Conservation (phyloP, 2,113 vertebrate genomes). For the Epinephelus cyanopodus region DNA sequence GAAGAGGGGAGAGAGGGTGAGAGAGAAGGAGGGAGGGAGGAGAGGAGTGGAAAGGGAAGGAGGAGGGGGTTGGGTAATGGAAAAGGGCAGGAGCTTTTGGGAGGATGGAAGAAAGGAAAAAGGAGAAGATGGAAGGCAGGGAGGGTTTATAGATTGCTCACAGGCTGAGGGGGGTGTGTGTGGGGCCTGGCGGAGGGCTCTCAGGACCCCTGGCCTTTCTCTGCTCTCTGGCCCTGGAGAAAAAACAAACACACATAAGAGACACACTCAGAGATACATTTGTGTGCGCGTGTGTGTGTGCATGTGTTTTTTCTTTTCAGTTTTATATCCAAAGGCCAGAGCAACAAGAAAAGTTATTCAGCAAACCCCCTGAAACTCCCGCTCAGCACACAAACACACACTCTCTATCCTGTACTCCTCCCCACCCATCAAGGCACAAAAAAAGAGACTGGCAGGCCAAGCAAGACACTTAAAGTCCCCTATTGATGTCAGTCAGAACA, state of each 20-base stretch:
- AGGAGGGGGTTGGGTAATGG: conserved; percentile 2
- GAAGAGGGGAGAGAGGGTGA: conserved; percentile 49
- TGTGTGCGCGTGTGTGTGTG: neutral
- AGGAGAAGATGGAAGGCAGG: conserved; percentile 42
- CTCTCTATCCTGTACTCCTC: conserved; percentile 25
- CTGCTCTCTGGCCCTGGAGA: conserved; percentile 98
- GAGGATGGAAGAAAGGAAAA: conserved; percentile 31
- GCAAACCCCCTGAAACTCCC: conserved; percentile 10
- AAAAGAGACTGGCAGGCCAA: conserved; percentile 80
- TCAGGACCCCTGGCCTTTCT: conserved; percentile 99
- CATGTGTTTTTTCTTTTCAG: neutral
- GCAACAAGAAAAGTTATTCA: conserved; percentile 22
- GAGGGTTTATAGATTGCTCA: conserved; percentile 78
- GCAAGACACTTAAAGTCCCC: conserved; percentile 74
- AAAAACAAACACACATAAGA: conserved; percentile 75
- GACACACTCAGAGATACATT: conserved; percentile 22
- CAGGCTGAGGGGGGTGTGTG: conserved; percentile 95
- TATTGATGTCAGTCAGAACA: conserved; percentile 79
- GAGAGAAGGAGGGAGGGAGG: conserved; percentile 14
- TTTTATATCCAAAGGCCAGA: conserved; percentile 25
- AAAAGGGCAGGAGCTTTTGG: conserved; percentile 15
- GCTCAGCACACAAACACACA: neutral
- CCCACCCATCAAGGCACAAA: conserved; percentile 68
- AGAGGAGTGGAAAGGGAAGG: neutral
- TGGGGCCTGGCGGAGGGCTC: conserved; percentile 83